Conservation (phyloP, 2,113 vertebrate genomes). For the Corythornis madagascariensis region DNA sequence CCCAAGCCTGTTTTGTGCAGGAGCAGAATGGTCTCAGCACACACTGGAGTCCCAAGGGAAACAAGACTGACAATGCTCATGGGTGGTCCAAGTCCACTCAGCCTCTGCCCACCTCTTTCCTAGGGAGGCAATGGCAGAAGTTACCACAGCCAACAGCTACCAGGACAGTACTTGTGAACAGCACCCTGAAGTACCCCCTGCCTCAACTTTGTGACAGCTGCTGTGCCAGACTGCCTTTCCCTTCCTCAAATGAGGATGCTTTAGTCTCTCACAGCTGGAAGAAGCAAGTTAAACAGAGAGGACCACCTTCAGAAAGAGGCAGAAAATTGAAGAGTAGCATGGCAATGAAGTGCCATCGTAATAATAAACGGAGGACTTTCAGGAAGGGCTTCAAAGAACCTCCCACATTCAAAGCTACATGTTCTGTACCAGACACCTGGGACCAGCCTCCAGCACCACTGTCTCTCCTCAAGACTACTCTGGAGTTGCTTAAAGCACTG, state of each 20-base stretch:
- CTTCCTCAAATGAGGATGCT: not conserved
- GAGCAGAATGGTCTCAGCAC: not conserved
- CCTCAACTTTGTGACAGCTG: not conserved
- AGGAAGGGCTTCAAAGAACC: not conserved
- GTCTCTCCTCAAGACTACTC: not conserved
- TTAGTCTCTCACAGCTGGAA: not conserved
- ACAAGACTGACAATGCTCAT: not conserved
- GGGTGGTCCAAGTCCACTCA: not conserved
- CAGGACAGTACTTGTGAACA: not conserved
- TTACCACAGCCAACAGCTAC: not conserved
- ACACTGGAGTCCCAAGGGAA: not conserved
- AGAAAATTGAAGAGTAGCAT: rapidly evolving
- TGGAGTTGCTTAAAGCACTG: not conserved
- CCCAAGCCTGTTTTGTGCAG: not conserved
- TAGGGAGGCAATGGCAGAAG: not conserved
- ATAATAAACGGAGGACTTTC: not conserved
- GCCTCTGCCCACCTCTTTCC: not conserved
- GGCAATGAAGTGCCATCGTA: rapidly evolving
- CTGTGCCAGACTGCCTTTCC: not conserved
- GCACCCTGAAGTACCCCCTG: no score
- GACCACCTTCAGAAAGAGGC: not conserved
- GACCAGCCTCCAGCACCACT: not conserved
- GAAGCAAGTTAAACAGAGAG: not conserved
- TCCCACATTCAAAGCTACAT: not conserved
- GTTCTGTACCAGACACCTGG: not conserved